phyloP scores from a whole-genome alignment of 2,888 invertebrate species.

The Ctena decussata region DNA sequence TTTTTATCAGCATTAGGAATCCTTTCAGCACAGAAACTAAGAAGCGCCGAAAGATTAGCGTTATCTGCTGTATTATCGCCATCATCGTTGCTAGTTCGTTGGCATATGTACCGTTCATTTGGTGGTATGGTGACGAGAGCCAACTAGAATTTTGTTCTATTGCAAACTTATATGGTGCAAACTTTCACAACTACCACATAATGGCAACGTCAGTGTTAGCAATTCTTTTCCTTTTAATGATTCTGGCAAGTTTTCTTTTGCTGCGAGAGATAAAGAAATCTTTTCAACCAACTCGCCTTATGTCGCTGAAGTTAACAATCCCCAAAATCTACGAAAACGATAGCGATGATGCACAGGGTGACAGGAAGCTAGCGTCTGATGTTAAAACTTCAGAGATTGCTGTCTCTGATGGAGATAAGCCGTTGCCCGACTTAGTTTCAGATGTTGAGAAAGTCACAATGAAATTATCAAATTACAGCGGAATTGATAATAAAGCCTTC shows the following conservation, averaged over 20 bases:
- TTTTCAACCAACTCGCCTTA: neutral
- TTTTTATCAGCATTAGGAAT: neutral
- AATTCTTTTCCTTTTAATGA: slow-evolving; percentile 29
- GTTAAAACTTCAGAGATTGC: neutral
- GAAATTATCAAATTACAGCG: neutral
- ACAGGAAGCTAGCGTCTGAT: too few relatives aligned
- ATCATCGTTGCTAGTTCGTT: slow-evolving; percentile 10
- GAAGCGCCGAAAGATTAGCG: neutral
- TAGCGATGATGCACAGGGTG: neutral
- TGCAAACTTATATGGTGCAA: slow-evolving; percentile 49
- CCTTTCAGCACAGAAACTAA: neutral
- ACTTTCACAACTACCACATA: slow-evolving; percentile 31
- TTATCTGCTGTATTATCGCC: neutral
- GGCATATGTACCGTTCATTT: slow-evolving; percentile 35
- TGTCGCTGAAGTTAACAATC: neutral
- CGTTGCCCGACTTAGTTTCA: neutral
- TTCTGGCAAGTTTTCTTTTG: slow-evolving; percentile 26
- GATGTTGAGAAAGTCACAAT: neutral
- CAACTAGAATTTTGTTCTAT: slow-evolving; percentile 48
- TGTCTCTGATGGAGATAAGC: neutral
- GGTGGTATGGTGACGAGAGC: slow-evolving; percentile 45
- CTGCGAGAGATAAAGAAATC: slow-evolving; percentile 31
- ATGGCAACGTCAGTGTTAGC: slow-evolving; percentile 30
- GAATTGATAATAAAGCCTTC: neutral
- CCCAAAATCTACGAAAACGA: neutral